These are phyloP conservation scores for Ptiloglossa arizonensis DNA, from an alignment of 1,140 invertebrate species.

Conservation along the genomic window DNA sequence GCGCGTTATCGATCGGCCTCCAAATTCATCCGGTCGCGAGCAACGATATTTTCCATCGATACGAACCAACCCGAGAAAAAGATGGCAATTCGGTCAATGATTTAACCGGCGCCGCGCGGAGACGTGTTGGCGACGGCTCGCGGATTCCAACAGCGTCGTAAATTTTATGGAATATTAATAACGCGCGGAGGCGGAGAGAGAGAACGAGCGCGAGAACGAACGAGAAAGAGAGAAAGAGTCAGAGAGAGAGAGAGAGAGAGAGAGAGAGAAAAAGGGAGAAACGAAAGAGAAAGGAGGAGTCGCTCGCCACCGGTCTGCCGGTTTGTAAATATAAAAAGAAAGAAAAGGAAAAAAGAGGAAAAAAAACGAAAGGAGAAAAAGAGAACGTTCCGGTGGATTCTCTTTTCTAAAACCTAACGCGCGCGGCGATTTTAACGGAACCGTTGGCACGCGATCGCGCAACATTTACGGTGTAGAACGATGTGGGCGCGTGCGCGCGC, in stretches of 20 bases:
- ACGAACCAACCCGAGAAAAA: not conserved
- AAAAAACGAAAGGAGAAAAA: not conserved
- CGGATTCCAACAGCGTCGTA: conserved; percentile 45
- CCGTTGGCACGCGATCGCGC: too few species aligned
- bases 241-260: too few species aligned
- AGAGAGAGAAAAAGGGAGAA: conserved; percentile 13
- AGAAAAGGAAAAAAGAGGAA: not conserved
- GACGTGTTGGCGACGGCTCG: conserved; percentile 36
- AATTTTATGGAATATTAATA: conserved; percentile 39
- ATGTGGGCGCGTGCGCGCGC: too few species aligned
- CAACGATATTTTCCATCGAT: conserved; percentile 24
- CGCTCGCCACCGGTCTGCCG: not conserved
- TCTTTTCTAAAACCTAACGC: too few species aligned
- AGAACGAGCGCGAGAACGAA: too few species aligned
- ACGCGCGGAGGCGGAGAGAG: not conserved
- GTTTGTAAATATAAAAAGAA: not conserved
- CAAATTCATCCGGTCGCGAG: not conserved
- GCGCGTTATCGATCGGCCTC: conserved; percentile 1
- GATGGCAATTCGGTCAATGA: conserved; percentile 9
- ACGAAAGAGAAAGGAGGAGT: not conserved
- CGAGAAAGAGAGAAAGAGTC: too few species aligned
- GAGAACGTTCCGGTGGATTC: too few species aligned
- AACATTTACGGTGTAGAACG: too few species aligned
- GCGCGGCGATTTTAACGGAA: too few species aligned
- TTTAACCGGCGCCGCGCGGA: conserved; percentile 36